These are phyloP conservation scores for Rhinoderma darwinii DNA, from an alignment of 2,113 vertebrate species.

Conservation along the genomic window DNA sequence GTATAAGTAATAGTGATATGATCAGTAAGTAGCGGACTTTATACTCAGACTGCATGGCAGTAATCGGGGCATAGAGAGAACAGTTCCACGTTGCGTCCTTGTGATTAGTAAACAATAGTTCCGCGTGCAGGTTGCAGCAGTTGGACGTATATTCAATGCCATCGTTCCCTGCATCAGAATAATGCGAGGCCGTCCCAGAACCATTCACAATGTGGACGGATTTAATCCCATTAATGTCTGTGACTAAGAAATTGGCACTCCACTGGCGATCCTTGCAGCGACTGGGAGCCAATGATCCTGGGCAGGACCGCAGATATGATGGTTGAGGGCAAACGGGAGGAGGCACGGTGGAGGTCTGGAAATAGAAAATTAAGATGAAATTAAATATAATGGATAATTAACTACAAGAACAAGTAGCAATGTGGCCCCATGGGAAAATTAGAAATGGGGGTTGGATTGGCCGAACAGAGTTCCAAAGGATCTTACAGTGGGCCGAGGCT, in stretches of 20 bases:
- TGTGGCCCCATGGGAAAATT: neutral
- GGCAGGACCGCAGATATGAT: slow-evolving; percentile 64
- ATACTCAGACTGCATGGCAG: neutral
- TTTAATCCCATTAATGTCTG: slow-evolving; percentile 73
- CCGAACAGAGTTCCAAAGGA: no score
- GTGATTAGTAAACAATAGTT: slow-evolving; percentile 70
- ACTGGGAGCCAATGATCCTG: neutral
- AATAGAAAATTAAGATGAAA: neutral
- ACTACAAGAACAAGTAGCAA: neutral
- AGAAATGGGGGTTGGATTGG: no score
- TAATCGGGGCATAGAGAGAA: neutral
- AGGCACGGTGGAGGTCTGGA: neutral
- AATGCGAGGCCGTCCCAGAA: slow-evolving; percentile 66
- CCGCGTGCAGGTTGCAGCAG: slow-evolving; percentile 72
- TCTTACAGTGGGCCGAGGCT: no score
- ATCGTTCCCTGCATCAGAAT: slow-evolving; percentile 62
- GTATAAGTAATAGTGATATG: neutral
- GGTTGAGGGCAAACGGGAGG: slow-evolving; percentile 64
- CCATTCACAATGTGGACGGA: slow-evolving; percentile 69
- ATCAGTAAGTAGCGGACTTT: neutral
- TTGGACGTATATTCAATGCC: slow-evolving; percentile 69
- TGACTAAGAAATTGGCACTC: slow-evolving; percentile 69
- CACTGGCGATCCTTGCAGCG: slow-evolving; percentile 68
- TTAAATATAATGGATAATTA: no score
- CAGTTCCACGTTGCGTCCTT: slow-evolving; percentile 63